Conservation (phyloP, 2,113 vertebrate species). For the Sceloporus undulatus region DNA sequence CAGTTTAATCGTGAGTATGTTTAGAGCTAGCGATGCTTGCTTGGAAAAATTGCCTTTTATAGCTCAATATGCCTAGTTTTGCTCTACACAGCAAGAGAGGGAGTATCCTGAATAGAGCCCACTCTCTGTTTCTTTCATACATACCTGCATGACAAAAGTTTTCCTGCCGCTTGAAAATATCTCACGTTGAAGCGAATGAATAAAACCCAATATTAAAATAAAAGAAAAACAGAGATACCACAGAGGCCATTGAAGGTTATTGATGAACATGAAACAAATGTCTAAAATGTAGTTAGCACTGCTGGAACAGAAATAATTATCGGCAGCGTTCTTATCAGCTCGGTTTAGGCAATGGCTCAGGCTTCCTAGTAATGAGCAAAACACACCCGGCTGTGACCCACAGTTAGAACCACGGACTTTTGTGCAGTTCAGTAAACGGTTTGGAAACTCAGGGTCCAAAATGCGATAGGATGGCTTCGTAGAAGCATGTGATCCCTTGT, state of each 20-base stretch:
- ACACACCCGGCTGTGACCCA: no score
- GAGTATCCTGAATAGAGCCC: neutral
- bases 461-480: no score
- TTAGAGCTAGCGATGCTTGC: neutral
- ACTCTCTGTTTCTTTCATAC: neutral
- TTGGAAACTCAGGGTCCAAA: no score
- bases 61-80: neutral
- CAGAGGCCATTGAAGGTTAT: no score
- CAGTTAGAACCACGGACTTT: neutral
- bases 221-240: no score
- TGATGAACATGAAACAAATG: no score
- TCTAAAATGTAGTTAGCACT: no score
- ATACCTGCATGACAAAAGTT: neutral
- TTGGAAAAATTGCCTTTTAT: neutral
- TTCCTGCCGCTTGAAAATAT: neutral
- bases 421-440: neutral
- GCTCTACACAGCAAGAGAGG: neutral
- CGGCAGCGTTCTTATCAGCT: neutral
- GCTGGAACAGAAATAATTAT: no score
- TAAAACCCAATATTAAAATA: neutral
- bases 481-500: no score
- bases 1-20: no score
- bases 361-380: neutral
- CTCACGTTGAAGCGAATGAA: neutral
- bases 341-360: neutral